Percentiles rank a stretch among this genome's conserved stretches.
Evolutionary conservation across 2,797 vertebrate species (phyloP).

Genomic region (Neosilurus mollespiculum): DNA sequence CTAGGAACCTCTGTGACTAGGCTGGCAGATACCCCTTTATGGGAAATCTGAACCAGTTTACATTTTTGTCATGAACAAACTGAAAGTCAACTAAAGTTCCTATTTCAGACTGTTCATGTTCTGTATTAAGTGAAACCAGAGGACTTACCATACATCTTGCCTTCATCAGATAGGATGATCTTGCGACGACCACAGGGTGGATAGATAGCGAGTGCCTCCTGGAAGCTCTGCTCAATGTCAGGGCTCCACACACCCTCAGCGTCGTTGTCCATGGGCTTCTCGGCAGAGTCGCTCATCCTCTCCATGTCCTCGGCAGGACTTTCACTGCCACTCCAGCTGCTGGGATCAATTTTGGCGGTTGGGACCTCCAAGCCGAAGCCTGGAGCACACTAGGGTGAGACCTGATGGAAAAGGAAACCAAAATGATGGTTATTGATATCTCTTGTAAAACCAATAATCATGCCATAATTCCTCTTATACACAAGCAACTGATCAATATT

Average conservation of each 20-base stretch:
- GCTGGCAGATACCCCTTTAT: not conserved
- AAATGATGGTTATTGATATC: conserved; percentile 37
- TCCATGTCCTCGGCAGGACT: conserved; percentile 99
- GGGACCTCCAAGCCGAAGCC: conserved; percentile 91
- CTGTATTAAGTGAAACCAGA: not conserved
- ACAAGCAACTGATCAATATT: not conserved
- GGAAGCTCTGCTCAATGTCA: conserved; percentile 99
- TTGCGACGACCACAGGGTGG: conserved; percentile 97
- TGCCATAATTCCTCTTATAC: not conserved
- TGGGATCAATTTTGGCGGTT: conserved; percentile 95
- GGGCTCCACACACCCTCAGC: conserved; percentile 99
- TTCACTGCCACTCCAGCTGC: conserved; percentile 99
- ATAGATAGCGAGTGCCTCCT: conserved; percentile 98
- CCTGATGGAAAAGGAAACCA: conserved; percentile 74
- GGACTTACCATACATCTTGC: conserved; percentile 99
- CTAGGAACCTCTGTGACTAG: not conserved
- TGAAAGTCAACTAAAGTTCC: not conserved
- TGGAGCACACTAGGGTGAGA: conserved; percentile 91
- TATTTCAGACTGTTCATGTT: not conserved
- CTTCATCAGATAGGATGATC: conserved; percentile 99
- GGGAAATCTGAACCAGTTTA: no score
- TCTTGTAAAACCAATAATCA: no score
- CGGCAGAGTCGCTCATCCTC: conserved; percentile 96
- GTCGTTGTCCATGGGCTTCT: conserved; percentile 97
- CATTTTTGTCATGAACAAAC: not conserved